Conservation (phyloP, 2,888 invertebrate species). For the Sphecodes monilicornis region DNA sequence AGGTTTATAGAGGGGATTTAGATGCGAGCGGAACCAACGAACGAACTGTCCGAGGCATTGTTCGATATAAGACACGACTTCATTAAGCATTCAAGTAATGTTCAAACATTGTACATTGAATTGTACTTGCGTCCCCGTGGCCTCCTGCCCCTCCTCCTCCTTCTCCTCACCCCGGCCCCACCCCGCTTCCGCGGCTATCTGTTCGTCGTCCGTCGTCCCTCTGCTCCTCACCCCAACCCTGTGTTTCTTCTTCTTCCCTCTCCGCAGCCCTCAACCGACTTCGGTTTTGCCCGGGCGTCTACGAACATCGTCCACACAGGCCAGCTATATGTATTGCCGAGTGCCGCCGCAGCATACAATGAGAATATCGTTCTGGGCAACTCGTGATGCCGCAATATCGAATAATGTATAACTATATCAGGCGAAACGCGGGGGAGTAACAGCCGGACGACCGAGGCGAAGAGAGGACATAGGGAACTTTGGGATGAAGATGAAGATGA, state of each 20-base stretch:
- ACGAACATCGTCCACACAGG: constrained; percentile 56
- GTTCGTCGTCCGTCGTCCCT: neutral
- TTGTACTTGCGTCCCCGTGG: constrained; percentile 74
- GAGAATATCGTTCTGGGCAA: constrained; percentile 78
- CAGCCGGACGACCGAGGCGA: constrained; percentile 19
- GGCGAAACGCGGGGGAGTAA: constrained; percentile 29
- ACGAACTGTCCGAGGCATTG: constrained; percentile 78
- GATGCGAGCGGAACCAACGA: constrained; percentile 73
- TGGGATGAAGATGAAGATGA: constrained; percentile 36
- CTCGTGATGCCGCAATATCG: constrained; percentile 81
- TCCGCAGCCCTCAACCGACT: constrained; percentile 21
- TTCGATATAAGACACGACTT: constrained; percentile 82
- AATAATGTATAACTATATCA: constrained; percentile 81
- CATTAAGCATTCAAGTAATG: constrained; percentile 83
- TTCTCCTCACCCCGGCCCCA: constrained; percentile 24
- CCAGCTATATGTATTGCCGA: constrained; percentile 50
- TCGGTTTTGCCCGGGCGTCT: constrained; percentile 59
- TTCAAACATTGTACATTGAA: constrained; percentile 81
- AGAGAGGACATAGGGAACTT: constrained; percentile 3
- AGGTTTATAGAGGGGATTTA: constrained; percentile 77
- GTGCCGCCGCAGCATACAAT: constrained; percentile 75
- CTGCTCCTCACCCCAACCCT: constrained; percentile 18
- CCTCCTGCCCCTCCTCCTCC: constrained; percentile 48
- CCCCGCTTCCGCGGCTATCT: constrained; percentile 22
- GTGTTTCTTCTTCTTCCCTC: neutral